A percentile compares a stretch with the other conserved stretches of the same genome.
phyloP scores from a whole-genome alignment of 2,797 vertebrate species.

The Pseudopleuronectes americanus region DNA sequence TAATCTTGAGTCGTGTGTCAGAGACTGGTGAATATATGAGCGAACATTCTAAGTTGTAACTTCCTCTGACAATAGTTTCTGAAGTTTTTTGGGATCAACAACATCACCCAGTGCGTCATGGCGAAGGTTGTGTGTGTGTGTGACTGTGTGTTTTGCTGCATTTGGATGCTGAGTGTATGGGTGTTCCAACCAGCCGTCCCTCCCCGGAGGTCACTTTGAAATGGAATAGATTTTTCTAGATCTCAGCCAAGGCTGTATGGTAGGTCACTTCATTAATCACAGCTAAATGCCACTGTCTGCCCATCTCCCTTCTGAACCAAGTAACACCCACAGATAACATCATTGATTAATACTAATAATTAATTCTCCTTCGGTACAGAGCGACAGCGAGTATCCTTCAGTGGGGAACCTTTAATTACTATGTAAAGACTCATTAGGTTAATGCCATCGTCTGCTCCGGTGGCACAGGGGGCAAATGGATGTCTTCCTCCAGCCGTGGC shows the following conservation, averaged over 20 bases:
- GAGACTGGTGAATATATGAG: background rate
- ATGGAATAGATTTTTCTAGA: constrained; percentile 83
- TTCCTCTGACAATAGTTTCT: constrained; percentile 13
- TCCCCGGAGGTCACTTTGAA: constrained; percentile 81
- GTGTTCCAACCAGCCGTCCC: constrained; percentile 62
- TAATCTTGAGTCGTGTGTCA: constrained; percentile 23
- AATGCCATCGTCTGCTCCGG: constrained; percentile 69
- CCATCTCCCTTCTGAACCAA: constrained; percentile 75
- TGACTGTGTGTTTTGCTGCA: constrained; percentile 50
- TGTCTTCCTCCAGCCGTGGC: constrained; percentile 75
- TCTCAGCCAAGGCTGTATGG: constrained; percentile 77
- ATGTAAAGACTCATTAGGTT: constrained; percentile 80
- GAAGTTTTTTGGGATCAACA: constrained; percentile 17
- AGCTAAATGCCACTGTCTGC: constrained; percentile 80
- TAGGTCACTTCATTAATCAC: constrained; percentile 89
- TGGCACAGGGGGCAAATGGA: constrained; percentile 74
- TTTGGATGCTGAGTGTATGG: constrained; percentile 74
- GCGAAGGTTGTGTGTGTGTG: constrained; percentile 37
- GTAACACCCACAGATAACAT: constrained; percentile 80
- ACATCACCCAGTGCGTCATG: background rate
- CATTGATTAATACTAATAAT: constrained; percentile 87
- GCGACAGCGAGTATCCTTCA: constrained; percentile 63
- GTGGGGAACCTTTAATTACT: constrained; percentile 73
- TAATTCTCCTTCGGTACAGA: constrained; percentile 77
- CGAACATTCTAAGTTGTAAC: constrained; percentile 10